Evolutionary conservation across 2,797 vertebrate genomes (phyloP), one percentile per base, ranked within the genome.

Genomic region (Loris lydekkerianus): DNA sequence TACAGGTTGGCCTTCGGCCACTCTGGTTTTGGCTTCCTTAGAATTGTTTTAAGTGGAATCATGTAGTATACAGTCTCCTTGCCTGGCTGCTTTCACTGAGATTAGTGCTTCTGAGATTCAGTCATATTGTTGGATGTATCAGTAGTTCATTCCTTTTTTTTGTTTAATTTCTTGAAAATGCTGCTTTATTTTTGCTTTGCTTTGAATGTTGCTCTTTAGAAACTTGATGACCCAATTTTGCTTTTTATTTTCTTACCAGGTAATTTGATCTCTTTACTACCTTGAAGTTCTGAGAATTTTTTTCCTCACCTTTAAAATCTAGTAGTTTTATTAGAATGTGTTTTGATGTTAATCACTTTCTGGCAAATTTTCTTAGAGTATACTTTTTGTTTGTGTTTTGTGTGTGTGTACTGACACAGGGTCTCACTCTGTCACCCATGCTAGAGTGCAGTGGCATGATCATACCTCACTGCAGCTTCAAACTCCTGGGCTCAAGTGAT

Each of bases 191-290:
- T 37, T 76, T 91, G 9, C 37, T 93, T 80, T 86, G 75, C 31
- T 93, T 93, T 93, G 72, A 87, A 84, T 88, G 43, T 56, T 83
- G 80, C 46, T 89, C 17, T 72, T 81, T 88, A 90, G 49, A 92
- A 82, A 73, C 25, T 21, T 58, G 70, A 63, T 84, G 29, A 46
- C 56, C 56, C 75, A n/a, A 60, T 60, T 65, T 61, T 69, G 49
- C 49, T 81, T 73, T 86, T 92, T 77, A 53, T 49, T 46, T 11
- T 10, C 70, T 61, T 86, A n/a, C 10, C 73, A 65, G 20, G 49
- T 82, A 76, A 90, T 78, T 53, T 7, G 67, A 72, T 85, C 14
- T 70, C 63, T 76, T 90, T 60, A 40, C 37, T 60, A 40, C 37
- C 60, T 90, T 81, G 37, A 90, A 29, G 29, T 34, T 58, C 69